phyloP scores from a whole-genome alignment of 2,888 invertebrate species.

The Athalia rosae region DNA sequence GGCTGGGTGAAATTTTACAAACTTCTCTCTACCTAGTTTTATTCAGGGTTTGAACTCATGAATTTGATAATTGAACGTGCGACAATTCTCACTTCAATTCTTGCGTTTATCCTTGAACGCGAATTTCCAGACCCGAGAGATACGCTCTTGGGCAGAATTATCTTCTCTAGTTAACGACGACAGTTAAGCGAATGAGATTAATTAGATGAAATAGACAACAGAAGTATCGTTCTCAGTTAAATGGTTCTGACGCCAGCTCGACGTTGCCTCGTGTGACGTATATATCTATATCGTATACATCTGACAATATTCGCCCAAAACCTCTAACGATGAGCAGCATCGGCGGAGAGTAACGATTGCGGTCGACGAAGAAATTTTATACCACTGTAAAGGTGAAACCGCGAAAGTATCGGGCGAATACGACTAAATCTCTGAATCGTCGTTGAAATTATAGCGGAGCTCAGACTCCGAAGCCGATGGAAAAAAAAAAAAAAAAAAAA shows the following conservation, averaged over 20 bases:
- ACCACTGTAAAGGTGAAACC: neutral
- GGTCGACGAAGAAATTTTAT: neutral
- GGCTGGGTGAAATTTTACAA: no score
- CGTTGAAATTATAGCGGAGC: neutral
- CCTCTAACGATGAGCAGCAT: neutral
- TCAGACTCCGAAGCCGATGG: no score
- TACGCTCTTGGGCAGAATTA: neutral
- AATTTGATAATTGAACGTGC: no score
- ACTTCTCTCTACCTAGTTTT: no score
- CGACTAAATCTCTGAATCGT: neutral
- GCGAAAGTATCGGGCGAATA: neutral
- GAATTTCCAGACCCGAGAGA: neutral
- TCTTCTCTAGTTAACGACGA: constrained; percentile 21
- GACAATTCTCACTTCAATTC: no score
- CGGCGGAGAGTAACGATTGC: neutral
- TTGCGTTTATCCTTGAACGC: no score
- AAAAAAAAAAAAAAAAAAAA: no score
- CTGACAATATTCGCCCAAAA: no score
- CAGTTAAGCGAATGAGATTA: constrained; percentile 18
- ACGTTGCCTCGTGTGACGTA: no score
- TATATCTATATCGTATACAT: no score
- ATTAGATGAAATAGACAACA: constrained; percentile 20
- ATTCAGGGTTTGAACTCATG: no score
- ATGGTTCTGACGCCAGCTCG: neutral
- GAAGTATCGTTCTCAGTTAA: neutral